These are phyloP conservation scores for Glaucomys volans DNA, from an alignment of 2,113 vertebrate genomes.

Conservation along the genomic window DNA sequence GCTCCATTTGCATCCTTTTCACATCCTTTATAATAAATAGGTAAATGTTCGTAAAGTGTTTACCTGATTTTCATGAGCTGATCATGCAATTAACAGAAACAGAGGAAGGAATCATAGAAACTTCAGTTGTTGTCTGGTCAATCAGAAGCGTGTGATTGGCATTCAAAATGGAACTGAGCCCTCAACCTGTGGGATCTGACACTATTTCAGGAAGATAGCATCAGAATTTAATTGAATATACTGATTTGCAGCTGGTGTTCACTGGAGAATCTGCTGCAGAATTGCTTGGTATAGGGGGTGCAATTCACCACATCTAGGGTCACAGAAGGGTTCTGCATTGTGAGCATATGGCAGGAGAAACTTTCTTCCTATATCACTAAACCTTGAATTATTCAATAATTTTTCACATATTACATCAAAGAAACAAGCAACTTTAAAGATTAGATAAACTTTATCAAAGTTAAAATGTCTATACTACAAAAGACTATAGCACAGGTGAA, in stretches of 20 bases:
- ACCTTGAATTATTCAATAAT: background rate
- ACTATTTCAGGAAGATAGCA: background rate
- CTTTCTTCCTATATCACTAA: background rate
- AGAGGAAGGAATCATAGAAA: background rate
- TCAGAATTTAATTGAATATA: background rate
- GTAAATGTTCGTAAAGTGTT: background rate
- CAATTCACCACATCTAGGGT: background rate
- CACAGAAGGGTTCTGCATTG: background rate
- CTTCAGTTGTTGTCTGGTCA: background rate
- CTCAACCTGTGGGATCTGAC: background rate
- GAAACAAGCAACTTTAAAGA: background rate
- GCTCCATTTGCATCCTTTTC: background rate
- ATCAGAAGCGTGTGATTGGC: background rate
- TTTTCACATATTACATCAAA: background rate
- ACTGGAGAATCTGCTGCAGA: background rate
- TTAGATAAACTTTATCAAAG: background rate
- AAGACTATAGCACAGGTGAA: background rate
- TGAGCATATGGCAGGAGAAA: background rate
- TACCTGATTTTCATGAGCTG: background rate
- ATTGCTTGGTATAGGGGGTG: background rate
- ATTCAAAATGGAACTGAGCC: background rate
- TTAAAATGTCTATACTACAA: background rate
- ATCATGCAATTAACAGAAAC: background rate
- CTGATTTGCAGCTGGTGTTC: background rate
- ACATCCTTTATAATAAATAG: background rate